Evolutionary conservation across 2,113 vertebrate genomes (phyloP).

Genomic region (Brachyhypopomus occidentalis): DNA sequence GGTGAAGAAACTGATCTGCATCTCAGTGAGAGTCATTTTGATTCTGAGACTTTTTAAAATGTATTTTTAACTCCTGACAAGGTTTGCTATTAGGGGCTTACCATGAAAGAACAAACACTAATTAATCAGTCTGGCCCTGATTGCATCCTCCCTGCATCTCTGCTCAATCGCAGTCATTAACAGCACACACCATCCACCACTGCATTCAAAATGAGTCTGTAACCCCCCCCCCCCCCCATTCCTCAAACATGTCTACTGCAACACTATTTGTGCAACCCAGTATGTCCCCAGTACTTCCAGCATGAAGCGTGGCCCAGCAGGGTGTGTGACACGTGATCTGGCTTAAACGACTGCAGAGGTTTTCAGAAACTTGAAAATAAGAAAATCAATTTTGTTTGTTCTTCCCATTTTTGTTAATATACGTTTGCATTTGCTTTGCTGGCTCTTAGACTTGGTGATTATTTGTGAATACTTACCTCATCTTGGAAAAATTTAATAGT

Average conservation of each 20-base stretch:
- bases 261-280: constrained; percentile 35
- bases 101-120: constrained; percentile 42
- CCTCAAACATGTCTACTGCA: constrained; percentile 22
- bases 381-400: background rate
- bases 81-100: constrained; percentile 35
- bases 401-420: background rate
- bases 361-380: background rate
- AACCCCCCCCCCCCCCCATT: constrained; percentile 35
- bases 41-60: constrained; percentile 16
- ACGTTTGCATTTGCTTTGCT: background rate
- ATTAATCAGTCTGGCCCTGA: constrained; percentile 55
- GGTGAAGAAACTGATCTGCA: background rate
- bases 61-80: constrained; percentile 32
- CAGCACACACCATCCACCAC: constrained; percentile 47
- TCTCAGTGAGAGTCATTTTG: constrained; percentile 17
- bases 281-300: background rate
- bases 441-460: constrained; percentile 2
- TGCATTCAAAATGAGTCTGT: constrained; percentile 51
- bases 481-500: constrained; percentile 36
- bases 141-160: constrained; percentile 54
- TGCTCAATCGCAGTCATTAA: constrained; percentile 52
- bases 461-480: constrained; percentile 15
- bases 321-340: background rate
- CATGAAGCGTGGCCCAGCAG: constrained; percentile 1
- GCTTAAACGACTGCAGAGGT: background rate